Evolutionary conservation across 1,140 invertebrate species (phyloP).

Genomic region (Caligus rogercresseyi): DNA sequence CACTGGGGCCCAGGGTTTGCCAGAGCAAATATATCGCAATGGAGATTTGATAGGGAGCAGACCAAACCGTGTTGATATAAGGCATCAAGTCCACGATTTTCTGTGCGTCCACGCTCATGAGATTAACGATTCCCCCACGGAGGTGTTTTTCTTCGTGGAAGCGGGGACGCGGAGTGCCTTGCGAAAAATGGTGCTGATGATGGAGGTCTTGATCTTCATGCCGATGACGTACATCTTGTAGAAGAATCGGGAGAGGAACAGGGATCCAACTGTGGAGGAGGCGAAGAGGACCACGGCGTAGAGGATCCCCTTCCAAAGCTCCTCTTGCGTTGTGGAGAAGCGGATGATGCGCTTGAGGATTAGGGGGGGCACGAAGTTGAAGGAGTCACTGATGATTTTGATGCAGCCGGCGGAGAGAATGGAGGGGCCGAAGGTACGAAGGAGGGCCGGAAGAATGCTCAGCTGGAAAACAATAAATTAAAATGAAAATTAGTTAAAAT

Average conservation of each 20-base stretch:
- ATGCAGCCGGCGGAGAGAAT: not conserved
- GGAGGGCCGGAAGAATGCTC: constrained; percentile 4
- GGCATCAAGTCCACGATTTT: constrained; percentile 25
- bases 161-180: constrained; percentile 27
- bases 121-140: constrained; percentile 36
- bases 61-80: constrained; percentile 24
- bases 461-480: not conserved
- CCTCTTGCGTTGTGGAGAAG: constrained; percentile 18
- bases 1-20: constrained; percentile 44
- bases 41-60: constrained; percentile 26
- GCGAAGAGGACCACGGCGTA: constrained; percentile 35
- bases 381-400: constrained; percentile 25
- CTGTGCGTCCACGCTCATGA: constrained; percentile 38
- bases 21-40: constrained; percentile 29
- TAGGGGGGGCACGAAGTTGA: constrained; percentile 1
- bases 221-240: constrained; percentile 32
- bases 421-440: not conserved
- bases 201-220: constrained; percentile 34
- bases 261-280: constrained; percentile 32
- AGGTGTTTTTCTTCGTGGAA: constrained; percentile 29
- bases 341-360: constrained; percentile 18
- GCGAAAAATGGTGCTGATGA: constrained; percentile 36
- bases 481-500: not conserved
- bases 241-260: constrained; percentile 32
- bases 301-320: constrained; percentile 25